A percentile compares a stretch with the other conserved stretches of the same genome.
phyloP scores from a whole-genome alignment of 2,113 vertebrate species.

The Scytalopus superciliaris region DNA sequence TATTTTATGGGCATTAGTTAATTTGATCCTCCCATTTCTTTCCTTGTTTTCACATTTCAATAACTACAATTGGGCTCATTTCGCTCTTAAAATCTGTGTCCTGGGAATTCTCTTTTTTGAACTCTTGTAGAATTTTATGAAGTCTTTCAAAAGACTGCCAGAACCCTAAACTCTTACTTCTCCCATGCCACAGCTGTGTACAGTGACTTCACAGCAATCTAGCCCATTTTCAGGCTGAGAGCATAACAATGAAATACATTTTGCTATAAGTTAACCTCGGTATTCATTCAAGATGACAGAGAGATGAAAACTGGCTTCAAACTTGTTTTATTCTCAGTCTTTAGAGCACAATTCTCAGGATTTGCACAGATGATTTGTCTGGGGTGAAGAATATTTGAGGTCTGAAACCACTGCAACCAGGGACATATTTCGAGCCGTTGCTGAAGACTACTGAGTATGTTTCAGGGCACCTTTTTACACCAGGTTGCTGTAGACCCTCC shows the following conservation, averaged over 20 bases:
- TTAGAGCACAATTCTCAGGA: background rate
- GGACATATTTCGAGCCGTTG: background rate
- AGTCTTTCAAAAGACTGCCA: slow-evolving; percentile 38
- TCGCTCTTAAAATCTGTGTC: slow-evolving; percentile 15
- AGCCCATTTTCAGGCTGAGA: slow-evolving; percentile 14
- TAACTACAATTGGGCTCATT: background rate
- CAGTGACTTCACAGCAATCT: slow-evolving; percentile 40
- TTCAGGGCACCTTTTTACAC: background rate
- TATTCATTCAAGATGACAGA: background rate
- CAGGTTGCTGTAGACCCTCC: background rate
- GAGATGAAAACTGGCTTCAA: background rate
- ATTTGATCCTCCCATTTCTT: background rate
- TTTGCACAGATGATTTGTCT: background rate
- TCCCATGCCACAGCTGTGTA: background rate
- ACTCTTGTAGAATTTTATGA: background rate
- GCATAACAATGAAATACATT: background rate
- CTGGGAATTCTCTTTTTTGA: background rate
- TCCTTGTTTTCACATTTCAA: background rate
- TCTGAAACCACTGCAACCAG: background rate
- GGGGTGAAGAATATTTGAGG: background rate
- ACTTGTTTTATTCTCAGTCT: background rate
- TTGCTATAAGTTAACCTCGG: background rate
- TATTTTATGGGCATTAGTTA: background rate
- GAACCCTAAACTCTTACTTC: slow-evolving; percentile 19
- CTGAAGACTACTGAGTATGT: background rate